These are phyloP conservation scores for Acrobasis suavella DNA, from an alignment of 2,888 invertebrate genomes.

Conservation along the genomic window DNA sequence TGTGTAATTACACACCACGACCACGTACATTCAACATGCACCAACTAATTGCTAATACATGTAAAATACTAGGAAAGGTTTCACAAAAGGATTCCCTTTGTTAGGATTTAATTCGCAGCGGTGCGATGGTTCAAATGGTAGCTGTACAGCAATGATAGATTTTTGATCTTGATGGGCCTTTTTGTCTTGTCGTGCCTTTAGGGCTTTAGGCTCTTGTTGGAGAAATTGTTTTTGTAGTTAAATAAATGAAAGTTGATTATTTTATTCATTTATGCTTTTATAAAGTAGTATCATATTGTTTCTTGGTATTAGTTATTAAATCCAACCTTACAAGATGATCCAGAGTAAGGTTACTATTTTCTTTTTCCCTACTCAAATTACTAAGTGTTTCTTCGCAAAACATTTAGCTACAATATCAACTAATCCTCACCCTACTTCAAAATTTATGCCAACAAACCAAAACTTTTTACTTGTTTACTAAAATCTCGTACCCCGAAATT, in stretches of 20 bases:
- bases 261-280: too few species aligned
- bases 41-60: slow-evolving; percentile 64
- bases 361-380: too few species aligned
- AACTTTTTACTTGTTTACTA: neutral
- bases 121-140: slow-evolving; percentile 7
- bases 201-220: too few species aligned
- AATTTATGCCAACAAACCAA: neutral
- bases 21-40: slow-evolving; percentile 48
- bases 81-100: slow-evolving; percentile 41
- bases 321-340: too few species aligned
- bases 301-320: too few species aligned
- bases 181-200: neutral
- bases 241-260: too few species aligned
- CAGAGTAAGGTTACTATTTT: too few species aligned
- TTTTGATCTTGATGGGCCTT: neutral
- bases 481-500: neutral
- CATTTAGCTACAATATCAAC: too few species aligned
- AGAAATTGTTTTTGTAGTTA: too few species aligned
- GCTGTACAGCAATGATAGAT: slow-evolving; percentile 5
- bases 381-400: too few species aligned
- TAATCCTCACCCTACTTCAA: too few species aligned
- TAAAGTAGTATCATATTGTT: too few species aligned
- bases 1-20: slow-evolving; percentile 67
- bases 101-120: slow-evolving; percentile 14
- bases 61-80: slow-evolving; percentile 54